These are phyloP conservation scores for Aramus guarauna DNA, from an alignment of 2,113 vertebrate species.

Conservation along the genomic window DNA sequence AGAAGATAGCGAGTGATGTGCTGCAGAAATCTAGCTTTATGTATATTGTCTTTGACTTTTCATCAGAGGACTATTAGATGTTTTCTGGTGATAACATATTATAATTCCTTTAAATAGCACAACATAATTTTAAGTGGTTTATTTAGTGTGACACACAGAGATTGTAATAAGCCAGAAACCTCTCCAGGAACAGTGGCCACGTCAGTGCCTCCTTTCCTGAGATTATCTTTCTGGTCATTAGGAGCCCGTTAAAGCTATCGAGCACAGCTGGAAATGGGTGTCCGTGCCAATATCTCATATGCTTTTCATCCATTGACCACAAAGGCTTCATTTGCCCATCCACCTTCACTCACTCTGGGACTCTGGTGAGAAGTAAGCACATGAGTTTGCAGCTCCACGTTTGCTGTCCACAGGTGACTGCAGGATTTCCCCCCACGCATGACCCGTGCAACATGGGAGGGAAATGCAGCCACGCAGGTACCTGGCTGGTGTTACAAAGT, in stretches of 20 bases:
- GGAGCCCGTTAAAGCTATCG: background rate
- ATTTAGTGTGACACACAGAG: background rate
- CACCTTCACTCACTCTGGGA: accelerated
- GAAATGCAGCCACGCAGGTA: background rate
- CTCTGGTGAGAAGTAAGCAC: background rate
- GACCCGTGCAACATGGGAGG: background rate
- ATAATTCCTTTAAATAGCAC: background rate
- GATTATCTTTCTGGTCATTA: background rate
- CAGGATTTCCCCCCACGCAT: background rate
- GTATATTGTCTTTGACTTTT: background rate
- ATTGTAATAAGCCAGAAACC: background rate
- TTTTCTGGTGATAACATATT: background rate
- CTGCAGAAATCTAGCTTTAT: background rate
- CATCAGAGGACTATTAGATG: background rate
- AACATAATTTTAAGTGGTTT: background rate
- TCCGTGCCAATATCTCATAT: background rate
- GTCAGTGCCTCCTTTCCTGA: background rate
- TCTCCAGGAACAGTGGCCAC: background rate
- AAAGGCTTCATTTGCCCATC: background rate
- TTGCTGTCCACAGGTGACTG: background rate
- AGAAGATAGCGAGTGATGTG: background rate
- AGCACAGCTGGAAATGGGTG: background rate
- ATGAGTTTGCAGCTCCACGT: background rate
- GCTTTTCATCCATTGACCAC: background rate
- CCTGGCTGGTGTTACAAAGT: background rate